A percentile compares a stretch with the other conserved stretches of the same genome.
Evolutionary conservation across 2,888 invertebrate genomes (phyloP).

Genomic region (Ophraella communa): DNA sequence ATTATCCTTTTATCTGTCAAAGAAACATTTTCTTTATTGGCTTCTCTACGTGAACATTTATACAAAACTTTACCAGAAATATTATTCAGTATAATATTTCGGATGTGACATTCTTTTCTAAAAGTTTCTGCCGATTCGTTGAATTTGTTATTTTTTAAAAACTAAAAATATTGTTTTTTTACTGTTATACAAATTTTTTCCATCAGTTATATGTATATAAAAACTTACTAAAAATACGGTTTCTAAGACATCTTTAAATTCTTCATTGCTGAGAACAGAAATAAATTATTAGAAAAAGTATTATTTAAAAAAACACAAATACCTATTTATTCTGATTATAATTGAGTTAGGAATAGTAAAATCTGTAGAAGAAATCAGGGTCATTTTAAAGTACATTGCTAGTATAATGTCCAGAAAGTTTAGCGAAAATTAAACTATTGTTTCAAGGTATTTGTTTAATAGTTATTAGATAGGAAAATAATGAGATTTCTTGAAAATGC

Average conservation of each 20-base stretch:
- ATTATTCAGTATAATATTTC: neutral
- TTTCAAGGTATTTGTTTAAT: too few species aligned
- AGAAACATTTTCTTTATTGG: neutral
- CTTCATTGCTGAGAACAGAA: slow-evolving; percentile 2
- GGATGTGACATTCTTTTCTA: neutral
- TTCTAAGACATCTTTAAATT: slow-evolving; percentile 6
- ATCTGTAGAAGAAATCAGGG: too few species aligned
- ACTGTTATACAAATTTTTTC: neutral
- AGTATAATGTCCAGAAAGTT: too few species aligned
- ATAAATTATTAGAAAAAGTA: neutral
- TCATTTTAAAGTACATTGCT: too few species aligned
- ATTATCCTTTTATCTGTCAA: slow-evolving; percentile 22
- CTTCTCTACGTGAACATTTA: neutral
- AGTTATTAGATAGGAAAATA: too few species aligned
- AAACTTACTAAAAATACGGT: slow-evolving; percentile 10
- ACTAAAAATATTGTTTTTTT: slow-evolving; percentile 1
- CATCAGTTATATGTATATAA: too few species aligned
- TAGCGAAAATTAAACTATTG: too few species aligned
- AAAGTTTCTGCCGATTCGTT: slow-evolving; percentile 6
- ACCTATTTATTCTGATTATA: too few species aligned
- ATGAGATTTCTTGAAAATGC: too few species aligned
- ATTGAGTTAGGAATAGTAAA: too few species aligned
- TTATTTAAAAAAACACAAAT: too few species aligned
- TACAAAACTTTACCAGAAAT: slow-evolving; percentile 10
- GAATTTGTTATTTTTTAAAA: slow-evolving; percentile 15